A percentile compares a stretch with the other conserved stretches of the same genome.
These are phyloP conservation scores for Solenodon paradoxus DNA, from an alignment of 2,113 vertebrate genomes.

Conservation along the genomic window DNA sequence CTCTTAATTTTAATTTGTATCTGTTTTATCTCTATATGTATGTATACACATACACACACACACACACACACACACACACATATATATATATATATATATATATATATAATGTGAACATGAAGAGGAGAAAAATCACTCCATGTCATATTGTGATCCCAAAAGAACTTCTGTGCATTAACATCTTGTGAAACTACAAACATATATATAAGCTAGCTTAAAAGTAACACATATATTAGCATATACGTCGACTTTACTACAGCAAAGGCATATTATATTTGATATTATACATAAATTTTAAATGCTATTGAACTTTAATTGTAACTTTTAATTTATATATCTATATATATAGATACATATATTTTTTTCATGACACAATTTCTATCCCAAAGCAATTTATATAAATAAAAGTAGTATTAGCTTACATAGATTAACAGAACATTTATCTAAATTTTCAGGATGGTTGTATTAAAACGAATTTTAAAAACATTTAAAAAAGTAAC, in stretches of 20 bases:
- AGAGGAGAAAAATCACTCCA: neutral
- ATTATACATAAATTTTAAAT: conserved; percentile 15
- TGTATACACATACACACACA: neutral
- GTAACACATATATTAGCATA: neutral
- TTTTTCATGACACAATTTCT: conserved; percentile 36
- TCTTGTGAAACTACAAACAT: neutral
- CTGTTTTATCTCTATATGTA: too few relatives aligned
- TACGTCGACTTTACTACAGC: neutral
- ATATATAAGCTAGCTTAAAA: neutral
- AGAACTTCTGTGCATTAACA: neutral
- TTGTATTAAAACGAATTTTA: neutral
- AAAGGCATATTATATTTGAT: neutral
- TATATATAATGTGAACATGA: neutral
- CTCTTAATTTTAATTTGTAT: conserved; percentile 23
- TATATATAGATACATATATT: neutral
- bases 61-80: neutral
- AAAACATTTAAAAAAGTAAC: conserved; percentile 29
- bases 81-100: neutral
- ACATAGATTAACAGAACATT: neutral
- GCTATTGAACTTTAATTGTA: neutral
- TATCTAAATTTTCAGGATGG: conserved; percentile 21
- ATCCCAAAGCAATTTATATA: neutral
- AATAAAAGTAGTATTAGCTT: neutral
- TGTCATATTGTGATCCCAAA: neutral
- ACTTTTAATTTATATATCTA: neutral